Conservation (phyloP, 2,797 vertebrate genomes). For the Crenichthys baileyi region DNA sequence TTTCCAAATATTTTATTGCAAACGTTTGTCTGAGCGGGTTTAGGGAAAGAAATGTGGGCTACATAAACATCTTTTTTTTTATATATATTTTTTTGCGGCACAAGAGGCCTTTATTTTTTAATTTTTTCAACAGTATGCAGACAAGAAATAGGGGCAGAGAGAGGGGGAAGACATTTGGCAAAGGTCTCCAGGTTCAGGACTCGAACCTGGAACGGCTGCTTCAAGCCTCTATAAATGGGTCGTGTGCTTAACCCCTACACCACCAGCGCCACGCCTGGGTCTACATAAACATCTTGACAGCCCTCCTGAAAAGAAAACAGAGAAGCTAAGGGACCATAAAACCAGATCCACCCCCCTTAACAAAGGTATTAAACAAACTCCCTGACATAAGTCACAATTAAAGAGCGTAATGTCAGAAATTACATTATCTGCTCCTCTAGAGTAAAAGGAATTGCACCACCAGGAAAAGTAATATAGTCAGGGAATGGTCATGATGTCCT, state of each 20-base stretch:
- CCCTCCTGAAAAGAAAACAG: slow-evolving; percentile 11
- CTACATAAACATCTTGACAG: background rate
- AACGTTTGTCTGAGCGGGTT: background rate
- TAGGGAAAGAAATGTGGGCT: background rate
- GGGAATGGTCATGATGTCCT: slow-evolving; percentile 32
- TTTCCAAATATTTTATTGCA: background rate
- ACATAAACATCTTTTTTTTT: background rate
- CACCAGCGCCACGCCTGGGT: too few relatives aligned
- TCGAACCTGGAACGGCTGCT: too few relatives aligned
- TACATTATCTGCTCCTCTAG: slow-evolving; percentile 38
- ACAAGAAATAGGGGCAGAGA: too few relatives aligned
- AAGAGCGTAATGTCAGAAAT: slow-evolving; percentile 35
- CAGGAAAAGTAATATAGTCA: slow-evolving; percentile 36
- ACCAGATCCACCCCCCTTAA: background rate
- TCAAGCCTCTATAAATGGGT: too few relatives aligned
- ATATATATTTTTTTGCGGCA: too few relatives aligned
- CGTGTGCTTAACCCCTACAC: too few relatives aligned
- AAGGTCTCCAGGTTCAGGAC: too few relatives aligned
- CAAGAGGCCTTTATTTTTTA: too few relatives aligned
- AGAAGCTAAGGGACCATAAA: background rate
- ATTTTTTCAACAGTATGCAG: too few relatives aligned
- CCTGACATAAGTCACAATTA: slow-evolving; percentile 32
- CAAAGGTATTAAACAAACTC: background rate
- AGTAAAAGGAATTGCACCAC: slow-evolving; percentile 43
- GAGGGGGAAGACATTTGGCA: too few relatives aligned